Evolutionary conservation across 2,888 invertebrate species (phyloP).

Genomic region (Euzophera pinguis): DNA sequence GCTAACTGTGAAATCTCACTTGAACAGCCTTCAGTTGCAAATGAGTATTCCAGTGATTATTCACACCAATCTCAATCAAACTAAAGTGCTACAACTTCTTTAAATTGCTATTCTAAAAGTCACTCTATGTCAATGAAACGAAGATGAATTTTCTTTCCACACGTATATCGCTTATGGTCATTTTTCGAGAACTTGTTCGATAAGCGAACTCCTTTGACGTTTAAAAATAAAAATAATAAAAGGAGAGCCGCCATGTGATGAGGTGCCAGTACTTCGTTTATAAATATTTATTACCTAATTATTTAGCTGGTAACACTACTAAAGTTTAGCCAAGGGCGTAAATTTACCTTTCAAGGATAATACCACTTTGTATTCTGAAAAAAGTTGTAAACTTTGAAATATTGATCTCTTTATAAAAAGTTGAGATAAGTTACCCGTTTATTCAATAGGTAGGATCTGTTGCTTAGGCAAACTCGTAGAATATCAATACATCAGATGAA

Average conservation of each 20-base stretch:
- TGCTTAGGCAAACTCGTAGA: too few species aligned
- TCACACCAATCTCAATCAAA: slow-evolving; percentile 33
- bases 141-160: slow-evolving; percentile 13
- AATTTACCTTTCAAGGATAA: slow-evolving; percentile 33
- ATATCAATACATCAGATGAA: too few species aligned
- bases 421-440: neutral
- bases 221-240: slow-evolving; percentile 42
- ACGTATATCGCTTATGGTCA: slow-evolving; percentile 13
- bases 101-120: neutral
- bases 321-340: slow-evolving; percentile 48
- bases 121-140: neutral
- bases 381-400: slow-evolving; percentile 15
- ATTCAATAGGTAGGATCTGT: too few species aligned
- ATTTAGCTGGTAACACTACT: slow-evolving; percentile 57
- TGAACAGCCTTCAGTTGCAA: slow-evolving; percentile 47
- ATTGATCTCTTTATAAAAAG: neutral
- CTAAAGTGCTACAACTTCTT: neutral
- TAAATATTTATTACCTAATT: slow-evolving; percentile 77
- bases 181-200: slow-evolving; percentile 23
- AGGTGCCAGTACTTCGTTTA: slow-evolving; percentile 53
- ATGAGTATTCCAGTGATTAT: slow-evolving; percentile 54
- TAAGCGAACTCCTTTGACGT: slow-evolving; percentile 46
- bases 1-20: slow-evolving; percentile 51
- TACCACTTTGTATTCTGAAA: slow-evolving; percentile 37
- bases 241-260: slow-evolving; percentile 45